These are phyloP conservation scores for Drosophila repletoides DNA, from an alignment of 1,140 invertebrate genomes.

Conservation along the genomic window DNA sequence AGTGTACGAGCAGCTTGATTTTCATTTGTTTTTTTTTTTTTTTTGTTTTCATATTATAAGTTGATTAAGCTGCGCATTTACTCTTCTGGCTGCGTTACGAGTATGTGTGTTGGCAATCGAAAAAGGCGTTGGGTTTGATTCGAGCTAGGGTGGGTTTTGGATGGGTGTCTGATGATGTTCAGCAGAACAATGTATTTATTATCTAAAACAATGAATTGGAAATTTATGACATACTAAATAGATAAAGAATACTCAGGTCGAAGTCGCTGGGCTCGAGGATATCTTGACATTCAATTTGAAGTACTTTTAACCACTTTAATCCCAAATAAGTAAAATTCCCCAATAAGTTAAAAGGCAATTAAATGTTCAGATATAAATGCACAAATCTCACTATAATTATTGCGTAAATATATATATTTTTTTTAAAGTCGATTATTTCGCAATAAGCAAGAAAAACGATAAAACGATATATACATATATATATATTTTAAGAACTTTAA, in stretches of 20 bases:
- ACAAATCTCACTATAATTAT: too few relatives aligned
- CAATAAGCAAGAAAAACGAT: too few relatives aligned
- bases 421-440: too few relatives aligned
- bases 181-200: conserved; percentile 2
- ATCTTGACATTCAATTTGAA: too few relatives aligned
- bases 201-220: conserved; percentile 64
- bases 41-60: conserved; percentile 16
- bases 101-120: conserved; percentile 56
- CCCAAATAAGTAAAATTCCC: too few relatives aligned
- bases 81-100: conserved; percentile 16
- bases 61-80: conserved; percentile 72
- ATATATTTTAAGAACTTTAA: too few relatives aligned
- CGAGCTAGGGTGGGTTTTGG: not conserved
- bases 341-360: too few relatives aligned
- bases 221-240: conserved; percentile 20
- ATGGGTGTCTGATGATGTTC: not conserved
- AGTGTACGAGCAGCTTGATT: conserved; percentile 75
- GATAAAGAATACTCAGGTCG: conserved; percentile 22
- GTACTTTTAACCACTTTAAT: too few relatives aligned
- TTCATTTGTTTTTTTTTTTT: conserved; percentile 18
- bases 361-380: too few relatives aligned
- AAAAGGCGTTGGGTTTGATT: conserved; percentile 15
- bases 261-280: too few relatives aligned
- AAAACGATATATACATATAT: too few relatives aligned
- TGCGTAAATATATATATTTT: too few relatives aligned